Conservation (phyloP, 2,113 vertebrate genomes). For the Actenoides lindsayi region DNA sequence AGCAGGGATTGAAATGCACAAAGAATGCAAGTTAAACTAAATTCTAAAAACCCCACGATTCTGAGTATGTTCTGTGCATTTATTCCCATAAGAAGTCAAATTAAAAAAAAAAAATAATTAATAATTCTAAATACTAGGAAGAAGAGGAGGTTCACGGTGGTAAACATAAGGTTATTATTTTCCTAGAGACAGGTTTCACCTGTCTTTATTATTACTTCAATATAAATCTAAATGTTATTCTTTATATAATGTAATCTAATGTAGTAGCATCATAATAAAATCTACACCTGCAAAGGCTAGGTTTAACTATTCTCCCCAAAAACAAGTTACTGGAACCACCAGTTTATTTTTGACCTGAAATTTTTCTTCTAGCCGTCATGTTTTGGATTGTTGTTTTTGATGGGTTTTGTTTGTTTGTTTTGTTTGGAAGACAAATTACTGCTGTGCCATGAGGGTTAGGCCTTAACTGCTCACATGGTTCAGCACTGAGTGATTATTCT, state of each 20-base stretch:
- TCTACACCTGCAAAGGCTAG: neutral
- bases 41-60: neutral
- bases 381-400: fast-evolving
- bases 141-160: neutral
- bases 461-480: fast-evolving
- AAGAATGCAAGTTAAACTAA: neutral
- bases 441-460: neutral
- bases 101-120: neutral
- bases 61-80: neutral
- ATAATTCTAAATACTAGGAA: neutral
- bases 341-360: neutral
- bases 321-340: neutral
- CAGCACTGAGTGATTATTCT: neutral
- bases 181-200: neutral
- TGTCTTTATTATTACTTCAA: neutral
- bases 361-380: neutral
- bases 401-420: neutral
- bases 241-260: neutral
- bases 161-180: neutral
- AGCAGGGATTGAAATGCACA: neutral
- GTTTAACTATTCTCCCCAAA: neutral
- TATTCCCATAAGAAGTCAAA: neutral
- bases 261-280: neutral
- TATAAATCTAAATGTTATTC: neutral
- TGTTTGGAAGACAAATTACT: neutral